phyloP scores from a whole-genome alignment of 2,888 invertebrate genomes.

The Idaea straminata region DNA sequence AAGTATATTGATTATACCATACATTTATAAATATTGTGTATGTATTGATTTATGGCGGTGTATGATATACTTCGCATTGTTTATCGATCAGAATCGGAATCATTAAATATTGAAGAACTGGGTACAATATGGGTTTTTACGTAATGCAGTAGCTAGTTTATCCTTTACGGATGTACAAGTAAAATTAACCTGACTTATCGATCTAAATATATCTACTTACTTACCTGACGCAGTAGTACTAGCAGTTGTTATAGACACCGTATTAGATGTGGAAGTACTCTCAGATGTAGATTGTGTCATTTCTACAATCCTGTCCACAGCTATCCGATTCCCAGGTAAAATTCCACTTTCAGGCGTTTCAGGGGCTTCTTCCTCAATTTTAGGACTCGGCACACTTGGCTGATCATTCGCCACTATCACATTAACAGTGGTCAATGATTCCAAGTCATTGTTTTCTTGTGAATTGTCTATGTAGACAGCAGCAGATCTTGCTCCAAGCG shows the following conservation, averaged over 20 bases:
- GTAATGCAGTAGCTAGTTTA: not conserved
- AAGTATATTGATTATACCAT: too few species aligned
- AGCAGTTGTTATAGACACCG: slow-evolving; percentile 54
- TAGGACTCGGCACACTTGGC: slow-evolving; percentile 52
- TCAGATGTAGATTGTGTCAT: slow-evolving; percentile 51
- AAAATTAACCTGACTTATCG: too few species aligned
- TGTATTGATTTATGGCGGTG: too few species aligned
- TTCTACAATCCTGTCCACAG: slow-evolving; percentile 69
- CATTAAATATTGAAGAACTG: not conserved
- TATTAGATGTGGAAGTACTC: slow-evolving; percentile 43
- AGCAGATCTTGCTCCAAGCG: slow-evolving; percentile 70
- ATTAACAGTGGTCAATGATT: slow-evolving; percentile 72
- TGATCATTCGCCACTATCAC: slow-evolving; percentile 72
- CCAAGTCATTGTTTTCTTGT: slow-evolving; percentile 63
- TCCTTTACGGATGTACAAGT: too few species aligned
- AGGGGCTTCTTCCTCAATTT: slow-evolving; percentile 43
- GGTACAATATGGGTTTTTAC: not conserved
- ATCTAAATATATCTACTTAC: not conserved
- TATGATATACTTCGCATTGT: too few species aligned
- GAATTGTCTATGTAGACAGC: slow-evolving; percentile 74
- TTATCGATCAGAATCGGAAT: not conserved
- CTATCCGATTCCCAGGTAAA: slow-evolving; percentile 57
- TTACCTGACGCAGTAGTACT: slow-evolving; percentile 74
- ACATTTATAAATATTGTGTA: too few species aligned
- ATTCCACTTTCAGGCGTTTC: slow-evolving; percentile 50